A percentile compares a stretch with the other conserved stretches of the same genome.
Evolutionary conservation across 1,140 invertebrate genomes (phyloP).

Genomic region (Aplysia californica): DNA sequence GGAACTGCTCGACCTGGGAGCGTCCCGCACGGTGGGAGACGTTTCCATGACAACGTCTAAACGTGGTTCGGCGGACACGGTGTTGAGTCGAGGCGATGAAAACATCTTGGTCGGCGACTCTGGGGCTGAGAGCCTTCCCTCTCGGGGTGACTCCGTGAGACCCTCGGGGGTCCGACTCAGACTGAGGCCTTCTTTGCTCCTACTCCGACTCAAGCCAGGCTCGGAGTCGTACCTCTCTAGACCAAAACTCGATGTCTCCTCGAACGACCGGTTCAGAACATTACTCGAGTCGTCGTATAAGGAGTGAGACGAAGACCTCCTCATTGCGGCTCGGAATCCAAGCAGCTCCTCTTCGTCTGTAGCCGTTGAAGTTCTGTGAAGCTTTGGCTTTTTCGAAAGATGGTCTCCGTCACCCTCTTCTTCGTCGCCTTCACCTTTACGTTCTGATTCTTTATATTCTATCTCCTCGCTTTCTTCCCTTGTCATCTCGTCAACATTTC

Average conservation of each 20-base stretch:
- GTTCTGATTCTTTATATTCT: not conserved
- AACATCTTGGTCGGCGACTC: not conserved
- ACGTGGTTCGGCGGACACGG: too few species aligned
- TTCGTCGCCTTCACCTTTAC: not conserved
- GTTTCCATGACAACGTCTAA: conserved; percentile 18
- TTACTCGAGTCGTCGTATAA: not conserved
- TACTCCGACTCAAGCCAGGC: not conserved
- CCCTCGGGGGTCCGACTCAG: conserved; percentile 10
- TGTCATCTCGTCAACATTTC: not conserved
- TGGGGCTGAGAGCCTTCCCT: not conserved
- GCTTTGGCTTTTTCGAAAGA: not conserved
- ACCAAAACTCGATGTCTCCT: conserved; percentile 6
- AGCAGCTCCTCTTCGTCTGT: not conserved
- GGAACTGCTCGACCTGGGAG: not conserved
- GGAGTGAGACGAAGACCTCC: not conserved
- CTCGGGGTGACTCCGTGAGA: not conserved
- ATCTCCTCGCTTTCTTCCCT: not conserved
- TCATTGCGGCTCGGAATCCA: not conserved
- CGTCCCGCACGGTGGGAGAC: not conserved
- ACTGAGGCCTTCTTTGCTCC: not conserved
- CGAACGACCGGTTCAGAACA: conserved; percentile 15
- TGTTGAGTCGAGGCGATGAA: not conserved
- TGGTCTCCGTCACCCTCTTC: not conserved
- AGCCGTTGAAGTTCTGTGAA: conserved; percentile 8
- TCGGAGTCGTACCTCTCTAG: conserved; percentile 20